phyloP scores from a whole-genome alignment of 2,113 vertebrate genomes.

The Thermophis baileyi region DNA sequence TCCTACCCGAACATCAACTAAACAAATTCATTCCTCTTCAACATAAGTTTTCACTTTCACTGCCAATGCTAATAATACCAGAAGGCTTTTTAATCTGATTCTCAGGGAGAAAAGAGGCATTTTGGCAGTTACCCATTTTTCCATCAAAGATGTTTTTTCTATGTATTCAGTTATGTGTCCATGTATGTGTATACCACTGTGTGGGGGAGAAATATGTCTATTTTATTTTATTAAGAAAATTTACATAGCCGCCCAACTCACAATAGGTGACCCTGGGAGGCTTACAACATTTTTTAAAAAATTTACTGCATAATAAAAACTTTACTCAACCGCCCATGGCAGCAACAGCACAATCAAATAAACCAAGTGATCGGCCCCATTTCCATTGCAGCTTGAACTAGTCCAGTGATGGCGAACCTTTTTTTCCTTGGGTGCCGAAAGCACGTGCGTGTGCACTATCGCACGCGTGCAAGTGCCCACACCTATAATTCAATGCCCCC shows the following conservation, averaged over 20 bases:
- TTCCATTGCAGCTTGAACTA: background rate
- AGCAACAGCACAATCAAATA: background rate
- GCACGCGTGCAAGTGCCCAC: too few relatives aligned
- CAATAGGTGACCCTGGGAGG: background rate
- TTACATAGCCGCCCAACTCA: background rate
- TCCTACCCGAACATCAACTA: background rate
- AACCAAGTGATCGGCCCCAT: background rate
- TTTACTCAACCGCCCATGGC: background rate
- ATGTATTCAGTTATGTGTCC: background rate
- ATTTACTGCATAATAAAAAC: background rate
- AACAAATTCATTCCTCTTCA: background rate
- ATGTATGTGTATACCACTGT: background rate
- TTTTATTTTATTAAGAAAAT: background rate
- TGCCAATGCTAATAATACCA: background rate
- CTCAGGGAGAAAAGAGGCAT: background rate
- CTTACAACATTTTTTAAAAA: background rate
- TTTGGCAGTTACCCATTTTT: background rate
- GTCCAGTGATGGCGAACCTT: too few relatives aligned
- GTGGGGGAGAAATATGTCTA: background rate
- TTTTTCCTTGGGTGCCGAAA: too few relatives aligned
- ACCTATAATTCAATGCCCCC: too few relatives aligned
- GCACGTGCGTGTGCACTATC: too few relatives aligned
- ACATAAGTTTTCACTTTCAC: background rate
- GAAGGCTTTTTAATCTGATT: background rate
- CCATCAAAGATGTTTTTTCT: background rate